Evolutionary conservation across 37 sponge, comb jelly and placozoan species (phyloP), one percentile per base, ranked within the genome.

Genomic region (Lycopodina hypogea): DNA sequence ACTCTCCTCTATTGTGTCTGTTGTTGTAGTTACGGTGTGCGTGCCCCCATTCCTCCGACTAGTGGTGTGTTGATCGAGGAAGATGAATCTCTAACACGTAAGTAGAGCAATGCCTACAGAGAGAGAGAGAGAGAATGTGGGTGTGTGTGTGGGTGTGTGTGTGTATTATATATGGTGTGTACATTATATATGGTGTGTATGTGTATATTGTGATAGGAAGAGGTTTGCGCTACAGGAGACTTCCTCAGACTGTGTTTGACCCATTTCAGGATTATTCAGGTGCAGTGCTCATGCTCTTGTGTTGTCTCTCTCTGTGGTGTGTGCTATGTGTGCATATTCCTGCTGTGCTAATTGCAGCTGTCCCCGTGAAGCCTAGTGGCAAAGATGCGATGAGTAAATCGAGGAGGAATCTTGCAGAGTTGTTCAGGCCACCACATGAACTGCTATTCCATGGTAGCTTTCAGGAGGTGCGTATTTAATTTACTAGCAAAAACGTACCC

Each of bases 341-440:
- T n/a, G n/a, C n/a, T n/a, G n/a, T 12, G 4, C 4, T 60, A 29
- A 29, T 6, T 60, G 61, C 61, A 60, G 24, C 17, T 60, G 29
- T 60, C 14, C 4, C 61, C 3, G 28, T 6, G 61, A 60, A 15
- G 61, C 61, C 24, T 4, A 18, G 17, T 22, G 7, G 45, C 21
- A 69, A 42, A 23, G 7, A 1, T 0, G 45, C 56, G 56, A 30
- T 62, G 38, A 50, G 26, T 41, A 59, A 0, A 28, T 76, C 80
- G 51, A 75, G 21, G 29, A 78, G 78, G 26, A 76, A 69, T n/a
- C 74, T 94, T 34, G 76, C 90, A 38, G 87, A 88, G 34, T 66
- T 94, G n/a, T 94, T 92, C 50, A 80, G 69, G 50, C 95, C 95
- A 36, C 95, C 95, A 65, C 40, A 78, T 40, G 95, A 94, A 39